phyloP scores from a whole-genome alignment of 2,888 invertebrate species.

The Euphydryas editha region DNA sequence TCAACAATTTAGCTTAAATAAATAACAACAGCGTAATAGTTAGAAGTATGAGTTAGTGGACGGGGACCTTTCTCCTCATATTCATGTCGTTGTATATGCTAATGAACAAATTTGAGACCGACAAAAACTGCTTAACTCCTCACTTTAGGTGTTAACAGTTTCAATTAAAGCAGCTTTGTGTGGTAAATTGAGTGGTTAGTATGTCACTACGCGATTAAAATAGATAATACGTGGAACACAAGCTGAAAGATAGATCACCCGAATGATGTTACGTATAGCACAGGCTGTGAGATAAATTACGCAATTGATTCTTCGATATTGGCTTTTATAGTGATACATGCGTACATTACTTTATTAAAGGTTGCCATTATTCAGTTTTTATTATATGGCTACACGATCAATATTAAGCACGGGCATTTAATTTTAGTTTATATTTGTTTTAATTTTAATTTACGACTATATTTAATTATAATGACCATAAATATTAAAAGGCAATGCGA shows the following conservation, averaged over 20 bases:
- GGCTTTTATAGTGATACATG: conserved; percentile 40
- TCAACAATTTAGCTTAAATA: conserved; percentile 73
- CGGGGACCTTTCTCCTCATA: conserved; percentile 25
- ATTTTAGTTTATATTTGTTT: background rate
- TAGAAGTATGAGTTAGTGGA: conserved; percentile 42
- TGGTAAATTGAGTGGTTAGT: conserved; percentile 34
- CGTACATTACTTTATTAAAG: conserved; percentile 33
- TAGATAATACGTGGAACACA: conserved; percentile 26
- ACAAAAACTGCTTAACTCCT: conserved; percentile 58
- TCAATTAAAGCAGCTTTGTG: conserved; percentile 52
- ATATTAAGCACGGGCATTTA: background rate
- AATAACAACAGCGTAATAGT: conserved; percentile 59
- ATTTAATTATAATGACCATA: background rate
- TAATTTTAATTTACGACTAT: background rate
- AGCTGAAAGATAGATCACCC: conserved; percentile 26
- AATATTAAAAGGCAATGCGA: background rate
- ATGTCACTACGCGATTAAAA: conserved; percentile 27
- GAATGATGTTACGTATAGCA: conserved; percentile 36
- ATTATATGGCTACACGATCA: conserved; percentile 5
- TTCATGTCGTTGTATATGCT: conserved; percentile 59
- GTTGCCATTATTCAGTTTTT: conserved; percentile 22
- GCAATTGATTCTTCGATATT: conserved; percentile 41
- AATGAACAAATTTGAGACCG: conserved; percentile 63
- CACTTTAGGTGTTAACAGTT: conserved; percentile 64
- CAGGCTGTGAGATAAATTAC: conserved; percentile 37